Conservation (phyloP, 2,113 vertebrate genomes). For the Zootoca vivipara region DNA sequence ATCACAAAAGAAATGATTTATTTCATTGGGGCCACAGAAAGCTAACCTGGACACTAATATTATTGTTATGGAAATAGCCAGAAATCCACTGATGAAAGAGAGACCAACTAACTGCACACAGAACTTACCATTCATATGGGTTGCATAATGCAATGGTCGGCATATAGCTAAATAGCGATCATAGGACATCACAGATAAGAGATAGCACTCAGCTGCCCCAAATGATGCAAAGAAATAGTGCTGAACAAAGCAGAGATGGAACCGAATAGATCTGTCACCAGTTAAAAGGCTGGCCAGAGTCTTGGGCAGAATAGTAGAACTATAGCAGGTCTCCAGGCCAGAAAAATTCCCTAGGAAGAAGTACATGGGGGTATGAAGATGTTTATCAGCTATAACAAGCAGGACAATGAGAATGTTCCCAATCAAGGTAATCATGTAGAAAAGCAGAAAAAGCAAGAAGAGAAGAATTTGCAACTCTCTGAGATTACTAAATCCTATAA, state of each 20-base stretch:
- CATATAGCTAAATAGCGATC: too few relatives aligned
- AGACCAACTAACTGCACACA: slow-evolving; percentile 25
- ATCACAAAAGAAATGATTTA: slow-evolving; percentile 60
- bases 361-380: slow-evolving; percentile 26
- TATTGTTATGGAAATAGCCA: slow-evolving; percentile 42
- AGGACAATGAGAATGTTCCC: slow-evolving; percentile 13
- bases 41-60: slow-evolving; percentile 50
- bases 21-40: slow-evolving; percentile 53
- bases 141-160: slow-evolving; percentile 13
- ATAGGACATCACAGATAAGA: too few relatives aligned
- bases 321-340: not conserved
- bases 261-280: not conserved
- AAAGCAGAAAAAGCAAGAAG: not conserved
- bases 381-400: not conserved
- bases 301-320: slow-evolving; percentile 10
- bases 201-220: slow-evolving; percentile 48
- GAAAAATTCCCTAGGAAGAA: slow-evolving; percentile 21
- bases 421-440: slow-evolving; percentile 2
- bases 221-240: slow-evolving; percentile 42
- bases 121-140: slow-evolving; percentile 27
- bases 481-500: not conserved
- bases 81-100: slow-evolving; percentile 26
- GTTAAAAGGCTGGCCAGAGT: not conserved
- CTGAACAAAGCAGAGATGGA: not conserved
- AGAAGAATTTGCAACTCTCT: not conserved